Evolutionary conservation across 2,888 invertebrate genomes (phyloP), one percentile per base, ranked within the genome.

Genomic region (Lochmaea capreae): DNA sequence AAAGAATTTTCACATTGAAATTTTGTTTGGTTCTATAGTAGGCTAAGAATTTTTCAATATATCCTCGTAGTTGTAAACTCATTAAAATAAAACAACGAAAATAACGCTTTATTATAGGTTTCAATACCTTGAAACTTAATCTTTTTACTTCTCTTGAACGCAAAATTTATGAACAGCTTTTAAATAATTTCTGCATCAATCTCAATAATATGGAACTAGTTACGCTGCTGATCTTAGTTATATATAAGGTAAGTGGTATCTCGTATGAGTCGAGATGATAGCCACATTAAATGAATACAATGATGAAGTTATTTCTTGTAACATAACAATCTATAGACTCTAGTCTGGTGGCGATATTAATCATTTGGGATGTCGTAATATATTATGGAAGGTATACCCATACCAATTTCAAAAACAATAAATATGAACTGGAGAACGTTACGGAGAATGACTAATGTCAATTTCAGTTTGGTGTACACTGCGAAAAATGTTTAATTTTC

Each of bases 281-380:
- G 52, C 61, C 61, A 52, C 43, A 3, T 33, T 33, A n/a, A 46
- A 68, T 22, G 33, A 68, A 49, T 68, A 68, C 68, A 61, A 68
- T 68, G 61, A 68, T 68, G 61, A 52, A 68, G 68, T 62, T 61
- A 61, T 68, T 68, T 68, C 68, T 61, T 68, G 68, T 68, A 68
- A 68, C 68, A 33, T 61, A 68, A 68, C 61, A 61, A 67, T 67
- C 59, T 58, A 68, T 61, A 68, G 42, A 67, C 16, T 42, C 2
- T 5, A 33, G 59, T 16, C 22, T 52, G 43, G 58, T 68, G 18
- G 61, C 22, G 49, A 68, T 61, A 68, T 68, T 68, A 68, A 68
- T 68, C 68, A 61, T 68, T 68, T 49, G n/a, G 9, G 39, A 54
- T 68, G 68, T 68, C 59, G 68, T 68, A 68, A 68, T 68, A 68